These are phyloP conservation scores for Zingel zingel DNA, from an alignment of 2,113 vertebrate genomes.

Conservation along the genomic window DNA sequence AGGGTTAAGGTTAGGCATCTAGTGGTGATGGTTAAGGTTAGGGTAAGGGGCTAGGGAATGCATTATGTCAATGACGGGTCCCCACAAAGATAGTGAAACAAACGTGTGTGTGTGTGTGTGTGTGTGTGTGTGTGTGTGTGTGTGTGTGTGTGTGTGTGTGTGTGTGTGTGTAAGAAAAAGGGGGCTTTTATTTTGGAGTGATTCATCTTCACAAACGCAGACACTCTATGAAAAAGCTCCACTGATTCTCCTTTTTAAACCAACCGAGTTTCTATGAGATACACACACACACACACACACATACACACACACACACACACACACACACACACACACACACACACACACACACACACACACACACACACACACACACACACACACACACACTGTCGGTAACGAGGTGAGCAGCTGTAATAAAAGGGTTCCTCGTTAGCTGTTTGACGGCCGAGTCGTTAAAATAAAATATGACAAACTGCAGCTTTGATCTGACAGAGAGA, in stretches of 20 bases:
- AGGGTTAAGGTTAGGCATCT: no score
- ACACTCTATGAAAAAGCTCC: conserved; percentile 49
- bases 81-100: no score
- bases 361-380: conserved; percentile 6
- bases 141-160: conserved; percentile 22
- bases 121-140: neutral
- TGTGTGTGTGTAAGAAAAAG: neutral
- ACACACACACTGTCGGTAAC: conserved; percentile 31
- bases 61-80: no score
- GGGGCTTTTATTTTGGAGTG: conserved; percentile 40
- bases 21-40: no score
- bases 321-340: conserved; percentile 1
- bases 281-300: conserved; percentile 7
- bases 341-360: neutral
- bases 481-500: conserved; percentile 40
- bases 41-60: no score
- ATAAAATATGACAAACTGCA: conserved; percentile 49
- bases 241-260: conserved; percentile 34
- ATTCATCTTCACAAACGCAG: conserved; percentile 55
- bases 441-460: conserved; percentile 55
- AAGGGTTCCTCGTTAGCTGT: conserved; percentile 14
- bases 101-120: neutral
- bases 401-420: conserved; percentile 56
- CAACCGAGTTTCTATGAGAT: conserved; percentile 49
- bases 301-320: neutral